These are phyloP conservation scores for Rhysida immarginata DNA, from an alignment of 1,140 invertebrate species.

Conservation along the genomic window DNA sequence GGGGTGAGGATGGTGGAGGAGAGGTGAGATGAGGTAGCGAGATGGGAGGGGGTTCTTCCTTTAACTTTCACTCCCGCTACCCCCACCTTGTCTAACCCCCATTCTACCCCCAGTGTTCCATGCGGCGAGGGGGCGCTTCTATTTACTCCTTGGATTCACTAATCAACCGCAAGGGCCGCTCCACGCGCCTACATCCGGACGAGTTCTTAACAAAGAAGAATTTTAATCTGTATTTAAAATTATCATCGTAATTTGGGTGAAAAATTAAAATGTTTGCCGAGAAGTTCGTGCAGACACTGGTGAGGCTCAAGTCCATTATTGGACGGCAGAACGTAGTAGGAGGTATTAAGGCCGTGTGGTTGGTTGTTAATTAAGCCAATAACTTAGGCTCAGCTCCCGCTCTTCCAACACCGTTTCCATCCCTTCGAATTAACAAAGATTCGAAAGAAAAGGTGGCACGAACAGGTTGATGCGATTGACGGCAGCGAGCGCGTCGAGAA, in stretches of 20 bases:
- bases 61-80: too few relatives aligned
- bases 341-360: conserved; percentile 5
- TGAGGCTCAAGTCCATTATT: background rate
- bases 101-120: too few relatives aligned
- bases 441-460: too few relatives aligned
- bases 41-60: too few relatives aligned
- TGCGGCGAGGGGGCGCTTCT: too few relatives aligned
- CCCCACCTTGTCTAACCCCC: too few relatives aligned
- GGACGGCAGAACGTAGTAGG: background rate
- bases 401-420: too few relatives aligned
- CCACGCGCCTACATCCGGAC: background rate
- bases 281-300: background rate
- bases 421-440: too few relatives aligned
- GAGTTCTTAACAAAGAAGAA: background rate
- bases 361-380: conserved; percentile 1
- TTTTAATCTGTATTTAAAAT: conserved; percentile 4
- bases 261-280: conserved; percentile 4
- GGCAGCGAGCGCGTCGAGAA: too few relatives aligned
- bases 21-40: too few relatives aligned
- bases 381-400: background rate
- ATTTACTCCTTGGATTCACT: background rate
- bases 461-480: too few relatives aligned
- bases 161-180: background rate
- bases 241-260: conserved; percentile 4
- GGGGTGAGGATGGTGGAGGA: too few relatives aligned